Conservation (phyloP, 2,888 invertebrate species). For the Nemurella pictetii region DNA sequence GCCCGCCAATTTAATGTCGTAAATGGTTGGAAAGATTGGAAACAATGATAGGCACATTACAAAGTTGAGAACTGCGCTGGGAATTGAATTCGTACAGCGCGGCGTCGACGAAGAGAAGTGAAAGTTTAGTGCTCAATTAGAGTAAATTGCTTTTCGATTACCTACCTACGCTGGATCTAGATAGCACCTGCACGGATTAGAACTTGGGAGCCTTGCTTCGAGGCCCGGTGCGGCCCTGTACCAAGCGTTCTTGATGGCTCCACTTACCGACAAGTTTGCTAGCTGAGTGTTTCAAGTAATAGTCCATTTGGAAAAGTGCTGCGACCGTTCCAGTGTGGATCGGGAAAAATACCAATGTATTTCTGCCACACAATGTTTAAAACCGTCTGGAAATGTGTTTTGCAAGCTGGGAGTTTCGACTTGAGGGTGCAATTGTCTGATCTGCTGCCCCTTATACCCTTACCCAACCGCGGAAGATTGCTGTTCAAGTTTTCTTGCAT, state of each 20-base stretch:
- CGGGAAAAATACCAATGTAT: too few species aligned
- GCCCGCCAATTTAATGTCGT: slow-evolving; percentile 27
- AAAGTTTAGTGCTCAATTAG: slow-evolving; percentile 23
- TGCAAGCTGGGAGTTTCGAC: too few species aligned
- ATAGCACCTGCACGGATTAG: neutral
- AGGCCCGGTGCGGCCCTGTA: neutral
- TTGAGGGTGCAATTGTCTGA: too few species aligned
- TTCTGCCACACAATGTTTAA: too few species aligned
- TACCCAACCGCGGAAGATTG: too few species aligned
- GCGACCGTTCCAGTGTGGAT: too few species aligned
- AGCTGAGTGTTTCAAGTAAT: too few species aligned
- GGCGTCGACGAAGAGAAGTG: neutral
- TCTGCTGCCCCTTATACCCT: too few species aligned
- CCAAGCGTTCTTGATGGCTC: neutral
- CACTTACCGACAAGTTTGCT: neutral
- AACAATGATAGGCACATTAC: slow-evolving; percentile 24
- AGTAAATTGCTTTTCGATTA: slow-evolving; percentile 23
- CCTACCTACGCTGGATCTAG: neutral
- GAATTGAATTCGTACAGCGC: slow-evolving; percentile 19
- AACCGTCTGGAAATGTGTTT: too few species aligned
- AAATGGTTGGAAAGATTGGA: slow-evolving; percentile 24
- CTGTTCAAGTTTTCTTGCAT: too few species aligned
- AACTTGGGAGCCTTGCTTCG: neutral
- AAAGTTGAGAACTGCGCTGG: slow-evolving; percentile 18
- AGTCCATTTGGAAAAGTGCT: too few species aligned